Base-by-base conservation (phyloP, 2,888 invertebrate genomes). In the Ectemnius continuus region DNA sequence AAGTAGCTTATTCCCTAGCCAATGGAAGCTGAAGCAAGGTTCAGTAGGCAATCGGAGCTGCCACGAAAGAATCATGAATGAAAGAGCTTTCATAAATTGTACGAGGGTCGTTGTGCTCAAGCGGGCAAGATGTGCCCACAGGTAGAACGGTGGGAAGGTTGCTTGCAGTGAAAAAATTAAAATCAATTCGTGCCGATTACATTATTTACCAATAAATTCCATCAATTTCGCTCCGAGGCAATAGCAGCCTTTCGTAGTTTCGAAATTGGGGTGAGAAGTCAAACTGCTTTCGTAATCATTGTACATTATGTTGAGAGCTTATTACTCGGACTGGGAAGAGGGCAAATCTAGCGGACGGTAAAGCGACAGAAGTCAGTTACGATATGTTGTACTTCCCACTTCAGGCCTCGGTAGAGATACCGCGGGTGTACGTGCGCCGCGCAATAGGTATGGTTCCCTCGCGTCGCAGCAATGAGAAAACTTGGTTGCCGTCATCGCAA, bases 351-450 rank as follows among this genome's bases (percentile, higher is more conserved):
- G 78, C 82, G 84, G 79, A 75, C 71, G 82, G 80, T 85, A 86
- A 87, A 84, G 82, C 78, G 81, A 81, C 81, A 87, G 86, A 87
- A 87, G 86, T 84, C 81, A 67, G 69, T 76, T 78, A 81, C 84
- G 84, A 86, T 82, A 81, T 84, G 75, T n/a, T n/a, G 80, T 74
- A 82, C 81, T 85, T 88, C 86, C 88, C 85, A 86, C 73, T 84
- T 71, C 76, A 70, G 61, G 67, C 36, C 36, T 67, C 74, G 74
- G 70, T 69, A 52, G 16, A 52, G 8, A 52, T 36, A 36, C 36
- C 36, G 52, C 16, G 16, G 2, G 52, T 52, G 52, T 13, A 52
- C 52, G 52, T 52, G 52, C 16, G 8, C 36, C 52, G n/a, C 52
- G 36, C 16, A 16, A 52, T 52, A 73, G 69, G 52, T 67, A 46